phyloP scores from a whole-genome alignment of 2,113 vertebrate species.

The Oreochromis aureus region DNA sequence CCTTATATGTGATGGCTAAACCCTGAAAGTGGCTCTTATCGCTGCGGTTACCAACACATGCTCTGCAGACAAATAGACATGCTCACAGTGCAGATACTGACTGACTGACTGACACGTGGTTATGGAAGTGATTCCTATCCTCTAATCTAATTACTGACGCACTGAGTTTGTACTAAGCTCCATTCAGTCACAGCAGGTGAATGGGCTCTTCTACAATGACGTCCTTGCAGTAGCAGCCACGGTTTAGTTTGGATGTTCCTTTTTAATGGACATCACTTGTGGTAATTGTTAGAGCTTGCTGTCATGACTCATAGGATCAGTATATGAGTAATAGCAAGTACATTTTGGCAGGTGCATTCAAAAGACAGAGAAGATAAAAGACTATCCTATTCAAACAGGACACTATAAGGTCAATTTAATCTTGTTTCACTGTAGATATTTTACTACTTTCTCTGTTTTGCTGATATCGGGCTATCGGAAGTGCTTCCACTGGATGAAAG shows the following conservation, averaged over 20 bases:
- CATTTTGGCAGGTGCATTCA: background rate
- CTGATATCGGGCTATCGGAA: background rate
- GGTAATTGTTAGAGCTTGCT: background rate
- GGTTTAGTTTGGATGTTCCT: constrained; percentile 15
- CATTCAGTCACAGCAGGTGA: constrained; percentile 24
- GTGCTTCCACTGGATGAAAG: background rate
- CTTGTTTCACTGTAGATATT: background rate
- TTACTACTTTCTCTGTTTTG: background rate
- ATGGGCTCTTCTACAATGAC: constrained; percentile 29
- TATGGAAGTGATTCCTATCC: constrained; percentile 40
- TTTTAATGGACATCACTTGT: constrained; percentile 5
- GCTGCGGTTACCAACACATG: constrained; percentile 5
- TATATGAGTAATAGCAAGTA: background rate
- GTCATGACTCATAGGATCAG: background rate
- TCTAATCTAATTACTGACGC: constrained; percentile 64
- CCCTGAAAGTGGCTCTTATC: constrained; percentile 5
- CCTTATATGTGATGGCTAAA: constrained; percentile 23
- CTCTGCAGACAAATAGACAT: background rate
- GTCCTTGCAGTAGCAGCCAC: background rate
- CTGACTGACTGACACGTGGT: background rate
- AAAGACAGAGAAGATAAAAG: background rate
- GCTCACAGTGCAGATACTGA: background rate
- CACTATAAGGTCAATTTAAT: background rate
- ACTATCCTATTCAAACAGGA: background rate
- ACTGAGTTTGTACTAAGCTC: constrained; percentile 30